A percentile compares a stretch with the other conserved stretches of the same genome.
Evolutionary conservation across 2,797 vertebrate species (phyloP).

Genomic region (Propithecus deckenii): DNA sequence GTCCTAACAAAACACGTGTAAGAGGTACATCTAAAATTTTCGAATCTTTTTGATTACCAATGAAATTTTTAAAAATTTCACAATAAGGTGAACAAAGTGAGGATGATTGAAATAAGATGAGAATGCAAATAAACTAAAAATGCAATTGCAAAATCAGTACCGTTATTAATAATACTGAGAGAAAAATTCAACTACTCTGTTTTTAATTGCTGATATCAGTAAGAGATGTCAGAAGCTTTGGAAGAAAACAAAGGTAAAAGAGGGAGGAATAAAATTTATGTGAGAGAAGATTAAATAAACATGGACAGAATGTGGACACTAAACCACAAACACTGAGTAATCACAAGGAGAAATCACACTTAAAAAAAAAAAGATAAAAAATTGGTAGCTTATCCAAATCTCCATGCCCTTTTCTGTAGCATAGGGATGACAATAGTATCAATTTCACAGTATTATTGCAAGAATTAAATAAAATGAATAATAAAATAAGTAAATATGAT

Average conservation of each 20-base stretch:
- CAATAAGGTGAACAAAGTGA: background rate
- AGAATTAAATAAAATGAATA: background rate
- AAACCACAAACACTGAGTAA: background rate
- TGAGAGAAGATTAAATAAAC: background rate
- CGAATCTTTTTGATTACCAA: background rate
- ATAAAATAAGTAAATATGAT: too few species aligned
- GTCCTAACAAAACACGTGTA: background rate
- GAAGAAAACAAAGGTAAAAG: background rate
- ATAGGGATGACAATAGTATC: background rate
- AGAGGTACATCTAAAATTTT: background rate
- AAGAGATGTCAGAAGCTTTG: background rate
- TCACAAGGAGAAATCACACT: background rate
- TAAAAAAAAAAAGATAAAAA: background rate
- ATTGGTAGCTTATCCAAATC: background rate
- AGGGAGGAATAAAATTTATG: background rate
- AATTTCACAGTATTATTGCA: background rate
- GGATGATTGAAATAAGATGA: background rate
- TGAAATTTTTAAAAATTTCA: background rate
- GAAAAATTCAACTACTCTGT: background rate
- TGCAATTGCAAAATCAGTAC: background rate
- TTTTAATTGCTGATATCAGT: background rate
- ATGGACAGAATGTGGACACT: background rate
- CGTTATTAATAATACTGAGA: background rate
- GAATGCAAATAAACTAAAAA: background rate
- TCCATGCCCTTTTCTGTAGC: background rate